A percentile compares a stretch with the other conserved stretches of the same genome.
phyloP scores from a whole-genome alignment of 1,140 invertebrate genomes.

The Drepana arcuata region DNA sequence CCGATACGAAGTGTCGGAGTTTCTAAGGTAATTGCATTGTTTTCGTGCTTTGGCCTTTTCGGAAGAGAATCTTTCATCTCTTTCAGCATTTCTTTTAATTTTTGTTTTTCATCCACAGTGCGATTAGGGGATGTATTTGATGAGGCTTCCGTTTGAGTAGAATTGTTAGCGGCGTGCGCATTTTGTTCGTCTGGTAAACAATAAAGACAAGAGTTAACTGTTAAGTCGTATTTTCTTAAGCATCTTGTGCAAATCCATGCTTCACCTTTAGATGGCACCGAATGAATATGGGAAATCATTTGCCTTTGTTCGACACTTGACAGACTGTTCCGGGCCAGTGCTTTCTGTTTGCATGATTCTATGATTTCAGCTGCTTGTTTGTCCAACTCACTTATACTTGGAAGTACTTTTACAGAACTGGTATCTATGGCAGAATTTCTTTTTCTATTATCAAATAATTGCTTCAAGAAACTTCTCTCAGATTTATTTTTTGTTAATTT shows the following conservation, averaged over 20 bases:
- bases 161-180: constrained; percentile 21
- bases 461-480: constrained; percentile 52
- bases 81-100: constrained; percentile 57
- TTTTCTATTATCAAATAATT: constrained; percentile 61
- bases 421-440: constrained; percentile 47
- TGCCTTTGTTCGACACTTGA: too few species aligned
- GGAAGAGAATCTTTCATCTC: constrained; percentile 66
- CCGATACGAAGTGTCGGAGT: constrained; percentile 46
- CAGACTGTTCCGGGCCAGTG: too few species aligned
- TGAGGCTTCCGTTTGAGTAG: constrained; percentile 30
- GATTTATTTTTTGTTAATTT: constrained; percentile 38
- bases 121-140: constrained; percentile 9
- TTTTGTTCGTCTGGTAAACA: constrained; percentile 12
- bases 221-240: constrained; percentile 40
- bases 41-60: constrained; percentile 33
- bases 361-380: constrained; percentile 84
- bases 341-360: constrained; percentile 47
- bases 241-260: constrained; percentile 48
- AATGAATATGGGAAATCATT: too few species aligned
- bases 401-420: constrained; percentile 73
- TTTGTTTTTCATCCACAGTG: constrained; percentile 39
- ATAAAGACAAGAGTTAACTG: constrained; percentile 35
- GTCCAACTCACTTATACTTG: constrained; percentile 86
- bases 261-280: constrained; percentile 9
- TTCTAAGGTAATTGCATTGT: constrained; percentile 17